These are phyloP conservation scores for Nycticryphes semicollaris DNA, from an alignment of 2,113 vertebrate species.

Conservation along the genomic window DNA sequence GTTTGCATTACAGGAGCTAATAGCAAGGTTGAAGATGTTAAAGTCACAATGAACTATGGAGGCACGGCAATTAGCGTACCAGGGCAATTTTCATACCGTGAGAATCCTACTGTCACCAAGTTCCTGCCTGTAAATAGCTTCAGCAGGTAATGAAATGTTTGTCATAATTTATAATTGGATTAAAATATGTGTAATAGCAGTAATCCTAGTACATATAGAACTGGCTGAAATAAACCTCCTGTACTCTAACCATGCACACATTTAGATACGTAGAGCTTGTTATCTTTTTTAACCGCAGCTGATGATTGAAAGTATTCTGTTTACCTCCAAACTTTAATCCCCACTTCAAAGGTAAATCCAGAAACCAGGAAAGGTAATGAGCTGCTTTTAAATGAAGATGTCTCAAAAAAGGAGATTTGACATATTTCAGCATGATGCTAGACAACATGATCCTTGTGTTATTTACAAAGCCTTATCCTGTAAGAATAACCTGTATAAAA, in stretches of 20 bases:
- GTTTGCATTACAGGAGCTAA: slow-evolving; percentile 83
- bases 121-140: slow-evolving; percentile 85
- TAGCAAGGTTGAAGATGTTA: background rate
- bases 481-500: background rate
- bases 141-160: slow-evolving; percentile 78
- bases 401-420: background rate
- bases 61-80: background rate
- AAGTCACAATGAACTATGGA: slow-evolving; percentile 78
- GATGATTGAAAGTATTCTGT: background rate
- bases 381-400: background rate
- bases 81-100: slow-evolving; percentile 73
- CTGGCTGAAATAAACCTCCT: background rate
- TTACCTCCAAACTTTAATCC: background rate
- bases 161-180: background rate
- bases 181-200: background rate
- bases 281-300: background rate
- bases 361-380: background rate
- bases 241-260: background rate
- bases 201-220: background rate
- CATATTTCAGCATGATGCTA: background rate
- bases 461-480: background rate
- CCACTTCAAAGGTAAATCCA: background rate
- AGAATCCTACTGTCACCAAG: slow-evolving; percentile 83
- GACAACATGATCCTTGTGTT: background rate
- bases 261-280: background rate